A percentile compares a stretch with the other conserved stretches of the same genome.
Evolutionary conservation across 2,113 vertebrate genomes (phyloP).

Genomic region (Melospiza melodia): DNA sequence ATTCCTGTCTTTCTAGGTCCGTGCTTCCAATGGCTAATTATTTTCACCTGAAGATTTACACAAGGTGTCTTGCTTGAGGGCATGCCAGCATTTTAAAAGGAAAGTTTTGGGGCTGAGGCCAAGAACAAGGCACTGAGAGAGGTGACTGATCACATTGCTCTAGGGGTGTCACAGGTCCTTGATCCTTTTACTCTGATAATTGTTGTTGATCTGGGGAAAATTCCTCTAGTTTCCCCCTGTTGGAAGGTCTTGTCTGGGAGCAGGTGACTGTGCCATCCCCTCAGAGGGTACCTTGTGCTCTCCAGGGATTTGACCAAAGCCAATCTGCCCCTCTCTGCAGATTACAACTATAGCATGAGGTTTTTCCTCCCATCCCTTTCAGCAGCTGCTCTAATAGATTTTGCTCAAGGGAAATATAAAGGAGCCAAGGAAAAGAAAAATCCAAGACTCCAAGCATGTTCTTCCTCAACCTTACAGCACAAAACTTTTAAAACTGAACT

Average conservation of each 20-base stretch:
- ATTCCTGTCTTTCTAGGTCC: neutral
- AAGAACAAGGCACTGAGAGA: neutral
- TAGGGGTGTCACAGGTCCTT: neutral
- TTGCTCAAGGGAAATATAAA: neutral
- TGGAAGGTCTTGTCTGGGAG: neutral
- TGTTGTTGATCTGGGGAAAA: neutral
- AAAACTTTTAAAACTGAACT: neutral
- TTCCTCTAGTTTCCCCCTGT: neutral
- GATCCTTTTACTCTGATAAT: neutral
- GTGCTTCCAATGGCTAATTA: neutral
- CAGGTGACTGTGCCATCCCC: accelerated
- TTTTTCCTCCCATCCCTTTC: neutral
- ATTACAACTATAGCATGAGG: accelerated
- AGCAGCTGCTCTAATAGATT: neutral
- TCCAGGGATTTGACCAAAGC: neutral
- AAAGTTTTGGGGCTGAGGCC: neutral
- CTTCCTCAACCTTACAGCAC: neutral
- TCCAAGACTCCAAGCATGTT: neutral
- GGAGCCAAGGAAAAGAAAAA: neutral
- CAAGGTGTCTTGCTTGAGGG: neutral
- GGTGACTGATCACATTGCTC: neutral
- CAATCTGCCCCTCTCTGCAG: neutral
- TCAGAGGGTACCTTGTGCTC: neutral
- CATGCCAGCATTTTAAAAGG: neutral
- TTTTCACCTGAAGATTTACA: neutral